Percentiles rank a stretch among this genome's conserved stretches.
phyloP scores from a whole-genome alignment of 2,797 vertebrate species.

The Ataeniobius toweri region DNA sequence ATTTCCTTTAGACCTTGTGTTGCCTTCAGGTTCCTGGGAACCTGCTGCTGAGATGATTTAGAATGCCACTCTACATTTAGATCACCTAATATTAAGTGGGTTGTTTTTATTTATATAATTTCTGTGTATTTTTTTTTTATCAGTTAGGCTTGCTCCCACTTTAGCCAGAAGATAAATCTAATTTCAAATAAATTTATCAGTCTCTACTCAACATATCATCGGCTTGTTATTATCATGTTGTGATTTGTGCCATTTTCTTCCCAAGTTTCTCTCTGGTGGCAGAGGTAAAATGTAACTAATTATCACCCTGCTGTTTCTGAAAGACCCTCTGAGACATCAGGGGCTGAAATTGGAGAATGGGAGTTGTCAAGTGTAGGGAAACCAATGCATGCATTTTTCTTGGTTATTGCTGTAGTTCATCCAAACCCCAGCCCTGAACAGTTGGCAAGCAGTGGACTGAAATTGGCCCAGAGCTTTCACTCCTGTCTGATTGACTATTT shows the following conservation, averaged over 20 bases:
- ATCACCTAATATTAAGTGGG: slow-evolving; percentile 25
- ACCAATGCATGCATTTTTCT: slow-evolving; percentile 18
- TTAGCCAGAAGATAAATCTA: not conserved
- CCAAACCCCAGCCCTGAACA: slow-evolving; percentile 55
- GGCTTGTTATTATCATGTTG: slow-evolving; percentile 19
- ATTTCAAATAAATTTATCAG: slow-evolving; percentile 32
- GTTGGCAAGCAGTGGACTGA: slow-evolving; percentile 65
- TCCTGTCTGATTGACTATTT: slow-evolving; percentile 59
- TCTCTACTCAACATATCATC: slow-evolving; percentile 15
- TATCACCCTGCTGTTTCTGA: slow-evolving; percentile 61
- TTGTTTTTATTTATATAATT: slow-evolving; percentile 16
- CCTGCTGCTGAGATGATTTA: slow-evolving; percentile 42
- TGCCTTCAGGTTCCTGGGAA: slow-evolving; percentile 57
- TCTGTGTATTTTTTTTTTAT: slow-evolving; percentile 11
- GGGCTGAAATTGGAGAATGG: slow-evolving; percentile 55
- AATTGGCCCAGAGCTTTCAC: slow-evolving; percentile 61
- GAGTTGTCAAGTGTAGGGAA: slow-evolving; percentile 44
- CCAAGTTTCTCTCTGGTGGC: slow-evolving; percentile 47
- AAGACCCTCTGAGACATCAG: slow-evolving; percentile 43
- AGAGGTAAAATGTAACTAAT: slow-evolving; percentile 62
- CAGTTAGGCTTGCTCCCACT: slow-evolving; percentile 9
- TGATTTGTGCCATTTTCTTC: slow-evolving; percentile 34
- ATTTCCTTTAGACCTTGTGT: slow-evolving; percentile 54
- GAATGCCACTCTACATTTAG: slow-evolving; percentile 54
- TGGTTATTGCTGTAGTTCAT: slow-evolving; percentile 31